Base-by-base conservation (phyloP, 2,888 invertebrate genomes). In the Stomorhina lunata region DNA sequence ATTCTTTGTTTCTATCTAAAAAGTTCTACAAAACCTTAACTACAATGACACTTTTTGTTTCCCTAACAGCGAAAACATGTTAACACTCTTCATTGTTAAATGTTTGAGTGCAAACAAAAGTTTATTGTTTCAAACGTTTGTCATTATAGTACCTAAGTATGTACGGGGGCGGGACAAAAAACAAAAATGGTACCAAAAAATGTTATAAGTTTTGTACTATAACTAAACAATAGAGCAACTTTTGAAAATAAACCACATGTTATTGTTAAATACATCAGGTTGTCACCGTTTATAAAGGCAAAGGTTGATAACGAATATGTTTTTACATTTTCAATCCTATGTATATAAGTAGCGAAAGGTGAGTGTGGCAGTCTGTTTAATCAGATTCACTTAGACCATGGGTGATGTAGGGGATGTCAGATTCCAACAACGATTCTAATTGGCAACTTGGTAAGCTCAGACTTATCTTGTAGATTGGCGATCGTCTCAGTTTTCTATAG, bases 31-130 rank as follows among this genome's bases (percentile, higher is more conserved):
- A 45, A 40, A n/a, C 32, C 34, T 45, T 9, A 65, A 9, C n/a
- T 71, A 59, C 27, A 71, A 59, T 17, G 12, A 45, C 45, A 27
- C 17, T 27, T 57, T 25, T 45, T 48, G 43, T 45, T 34, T 63
- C n/a, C 48, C 40, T 40, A 37, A 63, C 7, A 72, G 9, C 37
- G 15, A 37, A 43, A 43, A 43, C 40, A 12, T 2, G 32, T 20
- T 4, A 34, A 25, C 27, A 66, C 22, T 27, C 15, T 45, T 29
- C 29, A 40, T 69, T 53, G 29, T 66, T 48, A 59, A 77, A 77
- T 69, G 34, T 63, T 61, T 69, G 25, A n/a, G n/a, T 53, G 69
- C 53, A 69, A 77, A 63, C 69, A 77, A 77, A 69, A 77, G 77
- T 69, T 63, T 17, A 69, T 77, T 77, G 53, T 77, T 77, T 53